These are phyloP conservation scores for Crematogaster levior DNA, from an alignment of 2,888 invertebrate genomes.

Conservation along the genomic window DNA sequence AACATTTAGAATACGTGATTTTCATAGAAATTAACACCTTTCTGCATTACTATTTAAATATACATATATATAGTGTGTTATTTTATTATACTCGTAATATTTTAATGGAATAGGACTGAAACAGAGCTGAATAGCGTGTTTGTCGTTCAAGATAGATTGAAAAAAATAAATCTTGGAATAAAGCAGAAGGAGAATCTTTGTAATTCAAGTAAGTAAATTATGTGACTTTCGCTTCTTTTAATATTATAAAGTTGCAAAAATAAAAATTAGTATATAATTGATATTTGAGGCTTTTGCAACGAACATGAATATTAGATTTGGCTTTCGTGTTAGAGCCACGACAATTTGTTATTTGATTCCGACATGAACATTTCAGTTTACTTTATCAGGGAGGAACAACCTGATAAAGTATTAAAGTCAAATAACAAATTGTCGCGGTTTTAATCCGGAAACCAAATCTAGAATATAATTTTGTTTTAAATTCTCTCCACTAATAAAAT, in stretches of 20 bases:
- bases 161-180: background rate
- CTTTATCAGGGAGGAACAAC: too few relatives aligned
- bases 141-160: background rate
- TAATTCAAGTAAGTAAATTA: background rate
- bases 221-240: background rate
- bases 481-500: background rate
- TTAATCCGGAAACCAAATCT: too few relatives aligned
- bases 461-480: background rate
- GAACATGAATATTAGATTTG: too few relatives aligned
- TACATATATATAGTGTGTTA: background rate
- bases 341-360: too few relatives aligned
- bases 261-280: background rate
- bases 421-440: too few relatives aligned
- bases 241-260: constrained; percentile 5
- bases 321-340: too few relatives aligned
- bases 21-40: background rate
- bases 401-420: too few relatives aligned
- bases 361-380: too few relatives aligned
- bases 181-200: background rate
- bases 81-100: background rate
- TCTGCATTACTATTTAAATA: background rate
- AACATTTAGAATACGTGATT: background rate
- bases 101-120: background rate
- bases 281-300: too few relatives aligned
- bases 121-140: background rate